phyloP scores from a whole-genome alignment of 2,113 vertebrate genomes.

The Aix galericulata region DNA sequence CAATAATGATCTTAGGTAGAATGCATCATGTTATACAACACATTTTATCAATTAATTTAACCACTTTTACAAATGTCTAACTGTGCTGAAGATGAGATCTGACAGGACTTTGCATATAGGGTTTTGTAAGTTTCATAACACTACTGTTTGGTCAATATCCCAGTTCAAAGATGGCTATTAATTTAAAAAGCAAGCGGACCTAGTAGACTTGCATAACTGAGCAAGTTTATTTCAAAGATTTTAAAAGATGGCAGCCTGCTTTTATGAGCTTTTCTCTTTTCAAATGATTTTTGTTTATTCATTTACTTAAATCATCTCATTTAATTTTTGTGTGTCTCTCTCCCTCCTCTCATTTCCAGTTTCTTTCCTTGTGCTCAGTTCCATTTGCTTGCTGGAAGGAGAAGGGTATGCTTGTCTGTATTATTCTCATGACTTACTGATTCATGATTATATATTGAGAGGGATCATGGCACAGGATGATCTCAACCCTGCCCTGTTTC shows the following conservation, averaged over 20 bases:
- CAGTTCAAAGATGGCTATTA: neutral
- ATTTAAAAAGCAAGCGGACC: neutral
- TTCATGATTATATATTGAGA: neutral
- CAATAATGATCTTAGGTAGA: neutral
- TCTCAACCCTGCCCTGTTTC: neutral
- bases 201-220: neutral
- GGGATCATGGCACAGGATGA: neutral
- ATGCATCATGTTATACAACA: neutral
- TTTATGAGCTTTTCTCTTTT: neutral
- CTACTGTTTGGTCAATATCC: neutral
- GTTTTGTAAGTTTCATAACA: neutral
- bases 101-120: rapidly evolving
- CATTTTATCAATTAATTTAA: neutral
- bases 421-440: neutral
- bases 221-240: neutral
- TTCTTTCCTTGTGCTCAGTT: neutral
- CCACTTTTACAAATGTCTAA: neutral
- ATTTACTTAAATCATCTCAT: neutral
- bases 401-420: neutral
- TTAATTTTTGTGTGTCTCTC: neutral
- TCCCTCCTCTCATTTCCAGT: neutral
- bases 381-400: neutral
- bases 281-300: neutral
- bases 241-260: neutral
- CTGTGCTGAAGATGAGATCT: neutral